Evolutionary conservation across 2,888 invertebrate genomes (phyloP), one percentile per base, ranked within the genome.

Genomic region (Chymomyza fuscimana): DNA sequence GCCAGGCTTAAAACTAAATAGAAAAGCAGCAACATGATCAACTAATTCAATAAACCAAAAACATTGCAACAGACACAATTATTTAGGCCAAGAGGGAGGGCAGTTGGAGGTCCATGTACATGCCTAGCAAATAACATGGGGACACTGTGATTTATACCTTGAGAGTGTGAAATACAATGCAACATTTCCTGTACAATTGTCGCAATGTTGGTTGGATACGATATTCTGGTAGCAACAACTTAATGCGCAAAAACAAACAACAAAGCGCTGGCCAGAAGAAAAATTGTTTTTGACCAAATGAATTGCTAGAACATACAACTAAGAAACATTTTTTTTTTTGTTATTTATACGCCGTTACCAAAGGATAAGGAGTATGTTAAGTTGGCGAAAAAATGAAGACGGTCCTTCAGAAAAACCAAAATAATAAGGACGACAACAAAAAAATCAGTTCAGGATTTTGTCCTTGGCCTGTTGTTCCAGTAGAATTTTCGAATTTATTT

Each of bases 1-100:
- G 82, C 72, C 46, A 50, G 12, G 19, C 40, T 19, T 58, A 7
- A 32, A 32, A 16, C 60, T 60, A 36, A 60, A 36, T 58, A 60
- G 36, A 36, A 60, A 60, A 19, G 22, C 50, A 51, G 36, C 65
- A 74, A 40, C 69, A 79, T 79, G 79, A 88, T 84, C 79, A 86
- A 87, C 87, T 86, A 84, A 87, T 87, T 87, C 87, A 87, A 87
- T 87, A 83, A 82, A 79, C 83, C 80, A 69, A 76, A 82, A 71
- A 63, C 67, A 19, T 6, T 58, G 58, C 58, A 25, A 19, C 58
- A 58, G 58, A 58, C 22, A 58, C 58, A 58, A 58, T 22, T 19
- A 58, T 58, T 58, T 58, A 4, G 22, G 58, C 22, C 9, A 25
- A 58, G 40, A 46, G 40, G 40, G 40, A 12, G 40, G 40, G 12